phyloP scores from a whole-genome alignment of 1,140 invertebrate genomes.

The Drosophila serrata region DNA sequence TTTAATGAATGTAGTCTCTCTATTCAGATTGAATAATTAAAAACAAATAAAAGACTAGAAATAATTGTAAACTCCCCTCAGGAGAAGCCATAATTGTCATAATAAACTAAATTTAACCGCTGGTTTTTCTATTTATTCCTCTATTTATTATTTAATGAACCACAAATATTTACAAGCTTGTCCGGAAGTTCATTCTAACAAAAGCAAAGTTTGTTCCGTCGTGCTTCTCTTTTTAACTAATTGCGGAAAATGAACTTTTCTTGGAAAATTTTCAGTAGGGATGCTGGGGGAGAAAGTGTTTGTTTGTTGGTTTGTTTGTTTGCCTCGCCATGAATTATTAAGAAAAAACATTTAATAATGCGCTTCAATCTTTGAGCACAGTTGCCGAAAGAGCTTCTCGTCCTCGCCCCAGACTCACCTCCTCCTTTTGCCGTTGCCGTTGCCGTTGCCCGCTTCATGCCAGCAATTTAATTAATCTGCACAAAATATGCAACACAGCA shows the following conservation, averaged over 20 bases:
- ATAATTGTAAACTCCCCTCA: neutral
- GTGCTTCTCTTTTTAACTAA: slow-evolving; percentile 36
- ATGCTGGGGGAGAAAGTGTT: slow-evolving; percentile 18
- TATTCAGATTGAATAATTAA: neutral
- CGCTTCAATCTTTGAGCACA: slow-evolving; percentile 49
- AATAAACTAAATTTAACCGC: neutral
- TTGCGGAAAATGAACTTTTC: slow-evolving; percentile 44
- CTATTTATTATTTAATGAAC: slow-evolving; percentile 32
- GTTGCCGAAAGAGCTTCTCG: slow-evolving; percentile 31
- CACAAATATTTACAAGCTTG: slow-evolving; percentile 36
- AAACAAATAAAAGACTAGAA: neutral
- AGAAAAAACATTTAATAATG: slow-evolving; percentile 61
- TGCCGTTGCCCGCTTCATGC: slow-evolving; percentile 58
- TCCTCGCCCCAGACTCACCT: neutral
- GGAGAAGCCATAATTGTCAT: neutral
- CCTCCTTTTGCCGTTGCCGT: no score
- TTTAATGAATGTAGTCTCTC: neutral
- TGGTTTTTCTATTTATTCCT: neutral
- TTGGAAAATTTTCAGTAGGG: neutral
- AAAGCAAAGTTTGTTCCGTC: slow-evolving; percentile 19
- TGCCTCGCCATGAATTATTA: slow-evolving; percentile 49
- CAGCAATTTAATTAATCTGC: slow-evolving; percentile 81
- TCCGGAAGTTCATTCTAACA: slow-evolving; percentile 18
- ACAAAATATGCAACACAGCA: slow-evolving; percentile 81
- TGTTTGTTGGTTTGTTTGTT: slow-evolving; percentile 27